Conservation (phyloP, 2,797 vertebrate genomes). For the Erithacus rubecula region DNA sequence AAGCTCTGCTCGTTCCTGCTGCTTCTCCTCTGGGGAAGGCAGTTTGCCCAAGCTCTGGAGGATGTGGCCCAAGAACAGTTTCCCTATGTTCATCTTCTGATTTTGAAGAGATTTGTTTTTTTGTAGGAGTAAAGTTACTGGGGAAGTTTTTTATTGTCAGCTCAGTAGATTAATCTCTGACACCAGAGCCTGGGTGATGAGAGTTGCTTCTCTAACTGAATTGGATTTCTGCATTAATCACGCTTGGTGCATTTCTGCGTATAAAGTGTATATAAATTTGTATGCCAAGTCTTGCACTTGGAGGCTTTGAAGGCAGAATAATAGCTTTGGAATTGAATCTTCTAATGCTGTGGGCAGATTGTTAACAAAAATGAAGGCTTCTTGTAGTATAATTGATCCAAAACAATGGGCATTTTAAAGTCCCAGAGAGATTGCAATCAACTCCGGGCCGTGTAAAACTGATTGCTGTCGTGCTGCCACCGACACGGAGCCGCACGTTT, state of each 20-base stretch:
- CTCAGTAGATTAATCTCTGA: constrained; percentile 56
- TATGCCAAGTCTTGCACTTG: constrained; percentile 39
- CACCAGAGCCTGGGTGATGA: constrained; percentile 2
- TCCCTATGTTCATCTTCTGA: fast-evolving
- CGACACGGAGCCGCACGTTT: fast-evolving
- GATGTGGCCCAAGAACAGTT: neutral
- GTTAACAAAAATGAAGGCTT: constrained; percentile 66
- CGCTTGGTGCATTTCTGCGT: neutral
- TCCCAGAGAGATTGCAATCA: constrained; percentile 64
- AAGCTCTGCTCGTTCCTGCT: neutral
- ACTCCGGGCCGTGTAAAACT: neutral
- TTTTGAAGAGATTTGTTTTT: constrained; percentile 6
- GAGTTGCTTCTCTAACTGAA: constrained; percentile 29
- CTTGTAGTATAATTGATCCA: constrained; percentile 65
- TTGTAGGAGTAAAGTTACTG: neutral
- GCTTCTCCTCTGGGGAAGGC: neutral
- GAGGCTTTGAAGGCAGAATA: constrained; percentile 63
- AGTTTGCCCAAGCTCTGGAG: neutral
- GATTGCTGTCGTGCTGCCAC: constrained; percentile 44
- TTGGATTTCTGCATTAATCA: constrained; percentile 60
- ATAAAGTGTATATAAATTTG: constrained; percentile 53
- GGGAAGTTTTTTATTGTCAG: constrained; percentile 21
- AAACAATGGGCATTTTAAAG: constrained; percentile 61
- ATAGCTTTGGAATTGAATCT: constrained; percentile 67
- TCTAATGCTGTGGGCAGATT: constrained; percentile 65